Base-by-base conservation (phyloP, 2,113 vertebrate species). In the Echinops telfairi region DNA sequence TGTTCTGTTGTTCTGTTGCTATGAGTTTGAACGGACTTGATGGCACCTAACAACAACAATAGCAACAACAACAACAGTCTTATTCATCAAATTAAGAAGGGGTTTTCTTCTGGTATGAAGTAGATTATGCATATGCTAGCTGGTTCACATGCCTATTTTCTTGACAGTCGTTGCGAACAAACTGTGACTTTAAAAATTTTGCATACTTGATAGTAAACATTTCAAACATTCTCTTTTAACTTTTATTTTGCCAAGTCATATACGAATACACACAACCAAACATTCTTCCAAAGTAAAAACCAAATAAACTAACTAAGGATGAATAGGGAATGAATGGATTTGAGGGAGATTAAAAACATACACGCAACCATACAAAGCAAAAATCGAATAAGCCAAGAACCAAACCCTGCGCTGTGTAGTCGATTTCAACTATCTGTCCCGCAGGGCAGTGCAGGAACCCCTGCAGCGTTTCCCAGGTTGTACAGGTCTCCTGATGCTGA, bases 111-210 rank as follows among this genome's bases (percentile, higher is more conserved):
- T 22, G 75, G 75, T 25, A 64, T 68, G 33, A 33, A 12, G 38
- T 86, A 78, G 73, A 47, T 31, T 43, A 12, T 70, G 8, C 20
- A 71, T 47, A 20, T 33, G 60, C 62, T 33, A 58, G 25, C 10
- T 60, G 75, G 1, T 38, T 62, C 15, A 53, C 62, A 57, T 25
- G 40, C 20, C 22, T 31, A 36, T 86, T 93, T 92, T 87, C 64
- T 83, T 29, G 77, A 47, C 2, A 68, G 0, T 78, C 62, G 90
- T 94, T 15, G 27, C 92, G 76, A 6, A 64, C 66, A 86, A 70
- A n/a, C 16, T 57, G 11, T 58, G 43, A 71, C 94, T 79, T 95
- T 79, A 10, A 4, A 71, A 94, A 76, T 95, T 82, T 7, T 6
- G 71, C 73, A 80, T 94, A 57, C 68, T 88, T 1, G 60, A 25